Conservation (phyloP, 2,113 vertebrate genomes). For the Notiomystis cincta region DNA sequence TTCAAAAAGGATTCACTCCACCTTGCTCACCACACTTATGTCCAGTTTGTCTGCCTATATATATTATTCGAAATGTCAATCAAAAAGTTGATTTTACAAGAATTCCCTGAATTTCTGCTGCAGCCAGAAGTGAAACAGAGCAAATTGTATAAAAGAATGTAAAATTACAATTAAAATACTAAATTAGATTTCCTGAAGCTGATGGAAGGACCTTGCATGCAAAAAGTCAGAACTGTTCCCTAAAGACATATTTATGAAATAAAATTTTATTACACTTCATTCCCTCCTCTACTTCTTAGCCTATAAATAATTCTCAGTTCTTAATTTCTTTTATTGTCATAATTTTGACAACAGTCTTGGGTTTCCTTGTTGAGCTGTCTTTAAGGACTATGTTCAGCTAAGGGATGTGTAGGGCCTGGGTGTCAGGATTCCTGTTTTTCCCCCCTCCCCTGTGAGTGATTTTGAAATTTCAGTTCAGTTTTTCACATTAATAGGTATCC, state of each 20-base stretch:
- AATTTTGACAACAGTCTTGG: background rate
- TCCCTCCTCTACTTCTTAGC: background rate
- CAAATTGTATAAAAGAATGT: background rate
- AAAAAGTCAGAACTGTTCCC: background rate
- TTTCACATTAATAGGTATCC: conserved; percentile 24
- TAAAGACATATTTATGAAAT: background rate
- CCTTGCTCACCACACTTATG: background rate
- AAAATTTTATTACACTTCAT: background rate
- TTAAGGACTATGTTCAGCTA: background rate
- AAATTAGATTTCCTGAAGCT: background rate
- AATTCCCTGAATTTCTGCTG: background rate
- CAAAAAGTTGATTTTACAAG: background rate
- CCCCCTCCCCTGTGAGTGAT: background rate
- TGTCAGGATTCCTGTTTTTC: background rate
- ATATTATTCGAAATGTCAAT: background rate
- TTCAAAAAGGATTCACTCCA: background rate
- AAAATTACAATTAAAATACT: background rate
- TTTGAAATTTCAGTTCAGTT: background rate
- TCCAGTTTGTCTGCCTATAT: background rate
- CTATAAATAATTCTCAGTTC: background rate
- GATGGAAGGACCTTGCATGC: background rate
- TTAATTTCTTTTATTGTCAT: background rate
- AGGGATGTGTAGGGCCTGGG: background rate
- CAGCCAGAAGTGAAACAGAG: background rate
- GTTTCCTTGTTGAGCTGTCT: background rate